These are phyloP conservation scores for Thalassoma bifasciatum DNA, from an alignment of 2,113 vertebrate species.

Conservation along the genomic window DNA sequence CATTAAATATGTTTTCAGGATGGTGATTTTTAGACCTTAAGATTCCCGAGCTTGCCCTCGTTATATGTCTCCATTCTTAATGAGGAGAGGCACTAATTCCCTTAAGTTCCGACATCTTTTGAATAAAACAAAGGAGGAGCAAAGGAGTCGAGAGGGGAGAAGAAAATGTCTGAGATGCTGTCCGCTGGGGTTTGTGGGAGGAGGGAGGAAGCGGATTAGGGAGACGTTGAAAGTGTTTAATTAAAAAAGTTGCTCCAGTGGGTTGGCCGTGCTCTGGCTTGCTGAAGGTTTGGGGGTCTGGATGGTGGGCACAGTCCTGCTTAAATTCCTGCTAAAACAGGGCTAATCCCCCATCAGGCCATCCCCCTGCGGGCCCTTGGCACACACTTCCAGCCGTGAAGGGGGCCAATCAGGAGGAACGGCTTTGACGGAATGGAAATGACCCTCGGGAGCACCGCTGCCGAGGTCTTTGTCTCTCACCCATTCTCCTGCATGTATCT, in stretches of 20 bases:
- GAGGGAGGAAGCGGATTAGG: conserved; percentile 54
- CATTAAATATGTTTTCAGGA: conserved; percentile 66
- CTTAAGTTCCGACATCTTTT: conserved; percentile 66
- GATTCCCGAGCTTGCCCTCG: conserved; percentile 48
- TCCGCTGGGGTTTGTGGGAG: conserved; percentile 49
- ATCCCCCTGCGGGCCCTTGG: conserved; percentile 38
- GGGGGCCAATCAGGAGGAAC: conserved; percentile 76
- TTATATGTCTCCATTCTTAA: conserved; percentile 71
- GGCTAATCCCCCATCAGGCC: conserved; percentile 73
- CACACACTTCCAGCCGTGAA: conserved; percentile 69
- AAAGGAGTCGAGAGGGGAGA: conserved; percentile 28
- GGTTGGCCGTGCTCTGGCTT: conserved; percentile 46
- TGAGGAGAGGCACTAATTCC: conserved; percentile 71
- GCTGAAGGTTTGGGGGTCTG: conserved; percentile 57
- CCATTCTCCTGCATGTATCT: conserved; percentile 53
- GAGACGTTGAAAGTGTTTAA: conserved; percentile 74
- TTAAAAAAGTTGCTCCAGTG: conserved; percentile 75
- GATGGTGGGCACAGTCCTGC: conserved; percentile 55
- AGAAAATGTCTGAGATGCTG: conserved; percentile 42
- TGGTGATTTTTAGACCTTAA: conserved; percentile 60
- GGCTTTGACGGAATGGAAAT: conserved; percentile 71
- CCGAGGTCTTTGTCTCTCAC: conserved; percentile 71
- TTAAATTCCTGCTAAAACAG: conserved; percentile 73
- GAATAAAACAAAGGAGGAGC: conserved; percentile 77
- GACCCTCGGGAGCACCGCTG: conserved; percentile 61